A percentile compares a stretch with the other conserved stretches of the same genome.
Conservation (phyloP, 2,113 vertebrate genomes). For the Corynorhinus townsendii region DNA sequence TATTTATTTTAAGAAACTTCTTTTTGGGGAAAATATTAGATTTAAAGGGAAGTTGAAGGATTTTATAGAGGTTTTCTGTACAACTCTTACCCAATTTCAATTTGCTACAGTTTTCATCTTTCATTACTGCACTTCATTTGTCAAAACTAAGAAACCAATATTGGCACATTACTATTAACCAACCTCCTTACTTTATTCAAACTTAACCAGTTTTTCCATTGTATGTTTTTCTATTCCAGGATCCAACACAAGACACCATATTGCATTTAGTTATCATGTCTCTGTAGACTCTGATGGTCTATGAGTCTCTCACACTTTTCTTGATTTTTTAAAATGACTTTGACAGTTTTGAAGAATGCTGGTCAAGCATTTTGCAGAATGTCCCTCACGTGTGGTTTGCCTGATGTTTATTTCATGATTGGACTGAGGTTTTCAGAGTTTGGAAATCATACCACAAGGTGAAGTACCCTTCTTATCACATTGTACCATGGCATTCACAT, state of each 20-base stretch:
- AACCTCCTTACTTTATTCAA: not conserved
- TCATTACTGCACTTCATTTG: not conserved
- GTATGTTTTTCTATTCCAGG: not conserved
- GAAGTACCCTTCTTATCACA: not conserved
- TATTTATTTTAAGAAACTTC: not conserved
- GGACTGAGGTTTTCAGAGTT: not conserved
- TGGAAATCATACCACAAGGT: not conserved
- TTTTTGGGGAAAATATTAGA: not conserved
- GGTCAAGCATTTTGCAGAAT: not conserved
- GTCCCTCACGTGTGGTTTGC: not conserved
- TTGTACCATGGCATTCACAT: not conserved
- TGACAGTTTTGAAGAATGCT: not conserved
- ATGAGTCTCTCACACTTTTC: not conserved
- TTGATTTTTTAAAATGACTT: not conserved
- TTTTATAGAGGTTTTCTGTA: not conserved
- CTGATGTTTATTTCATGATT: not conserved
- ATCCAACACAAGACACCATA: not conserved
- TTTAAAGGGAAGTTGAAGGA: not conserved
- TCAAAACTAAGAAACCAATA: not conserved
- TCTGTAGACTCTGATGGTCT: not conserved
- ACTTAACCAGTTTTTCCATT: not conserved
- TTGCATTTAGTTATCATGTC: not conserved
- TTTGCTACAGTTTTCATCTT: not conserved
- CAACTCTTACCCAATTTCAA: not conserved
- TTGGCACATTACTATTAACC: not conserved